Evolutionary conservation across 2,888 invertebrate species (phyloP), one percentile per base, ranked within the genome.

Genomic region (Danaus chrysippus): DNA sequence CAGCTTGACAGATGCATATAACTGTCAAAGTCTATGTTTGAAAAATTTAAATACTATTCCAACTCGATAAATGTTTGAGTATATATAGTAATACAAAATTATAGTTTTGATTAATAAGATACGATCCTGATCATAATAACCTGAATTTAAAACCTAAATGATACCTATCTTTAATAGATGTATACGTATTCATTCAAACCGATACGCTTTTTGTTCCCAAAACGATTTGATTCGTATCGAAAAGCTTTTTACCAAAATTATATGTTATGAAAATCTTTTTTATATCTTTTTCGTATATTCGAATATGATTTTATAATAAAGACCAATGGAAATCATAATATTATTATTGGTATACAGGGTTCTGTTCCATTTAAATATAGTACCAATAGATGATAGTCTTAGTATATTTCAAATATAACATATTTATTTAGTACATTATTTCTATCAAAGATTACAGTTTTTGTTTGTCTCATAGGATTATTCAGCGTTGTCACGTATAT

Each of bases 201-300:
- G 63, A 58, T 61, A 61, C 62, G 67, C 63, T 78, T 84, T 85
- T 86, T 81, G 82, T 85, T 83, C 77, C 77, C 73, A 82, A 84
- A 85, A 82, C 81, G 77, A 81, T 82, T 83, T 82, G 86, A 86
- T 86, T 84, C 83, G 82, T 86, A 88, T 90, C 87, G 82, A 85
- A 89, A 84, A 83, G 86, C 81, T 84, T 86, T 90, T 88, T 84
- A 83, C 82, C 75, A 83, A 90, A 89, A 90, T 90, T 90, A 89
- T 78, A 90, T 72, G 87, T 85, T 88, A 79, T 82, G 77, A 75
- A 82, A 81, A 79, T 76, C 82, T 84, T 84, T 80, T 76, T 86
- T 88, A 87, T 84, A 88, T 88, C 87, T 87, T 77, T 86, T 84
- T 81, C 78, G 77, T 77, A 79, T 79, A 85, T 85, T 82, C 82